These are phyloP conservation scores for cat (Felis catus) DNA, from an alignment of 2,113 vertebrate genomes.

Conservation along the genomic window DNA sequence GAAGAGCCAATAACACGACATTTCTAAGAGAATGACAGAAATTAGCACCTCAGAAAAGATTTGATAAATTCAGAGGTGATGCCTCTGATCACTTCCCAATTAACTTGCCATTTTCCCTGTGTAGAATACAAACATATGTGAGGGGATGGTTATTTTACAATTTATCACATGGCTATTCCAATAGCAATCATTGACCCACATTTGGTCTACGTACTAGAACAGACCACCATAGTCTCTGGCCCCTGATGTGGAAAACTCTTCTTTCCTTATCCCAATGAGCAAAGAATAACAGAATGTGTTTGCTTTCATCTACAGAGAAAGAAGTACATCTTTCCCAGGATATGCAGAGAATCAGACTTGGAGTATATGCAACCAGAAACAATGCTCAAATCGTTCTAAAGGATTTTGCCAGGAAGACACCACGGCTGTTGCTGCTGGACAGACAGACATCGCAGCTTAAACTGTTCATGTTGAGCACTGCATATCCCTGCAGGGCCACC, in stretches of 20 bases:
- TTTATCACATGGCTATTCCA: not conserved
- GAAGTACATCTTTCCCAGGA: not conserved
- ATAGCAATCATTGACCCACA: not conserved
- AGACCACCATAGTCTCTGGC: not conserved
- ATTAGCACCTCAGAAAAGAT: not conserved
- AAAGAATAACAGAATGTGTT: not conserved
- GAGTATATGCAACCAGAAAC: not conserved
- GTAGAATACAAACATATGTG: not conserved
- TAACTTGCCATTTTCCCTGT: not conserved
- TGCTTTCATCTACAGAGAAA: not conserved
- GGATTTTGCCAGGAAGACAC: not conserved
- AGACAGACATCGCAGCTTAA: not conserved
- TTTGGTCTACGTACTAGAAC: not conserved
- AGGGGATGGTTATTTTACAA: not conserved
- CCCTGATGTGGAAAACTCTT: not conserved
- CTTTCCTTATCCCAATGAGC: not conserved
- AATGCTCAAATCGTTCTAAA: not conserved
- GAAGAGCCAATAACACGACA: not conserved
- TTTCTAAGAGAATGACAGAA: not conserved
- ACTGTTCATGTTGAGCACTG: not conserved
- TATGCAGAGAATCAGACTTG: not conserved
- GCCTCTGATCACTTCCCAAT: not conserved
- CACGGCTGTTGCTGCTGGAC: not conserved
- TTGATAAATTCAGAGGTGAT: not conserved
- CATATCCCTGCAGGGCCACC: not conserved